Base-by-base conservation (phyloP, 2,113 vertebrate genomes). In the Mormyrus iriodes region DNA sequence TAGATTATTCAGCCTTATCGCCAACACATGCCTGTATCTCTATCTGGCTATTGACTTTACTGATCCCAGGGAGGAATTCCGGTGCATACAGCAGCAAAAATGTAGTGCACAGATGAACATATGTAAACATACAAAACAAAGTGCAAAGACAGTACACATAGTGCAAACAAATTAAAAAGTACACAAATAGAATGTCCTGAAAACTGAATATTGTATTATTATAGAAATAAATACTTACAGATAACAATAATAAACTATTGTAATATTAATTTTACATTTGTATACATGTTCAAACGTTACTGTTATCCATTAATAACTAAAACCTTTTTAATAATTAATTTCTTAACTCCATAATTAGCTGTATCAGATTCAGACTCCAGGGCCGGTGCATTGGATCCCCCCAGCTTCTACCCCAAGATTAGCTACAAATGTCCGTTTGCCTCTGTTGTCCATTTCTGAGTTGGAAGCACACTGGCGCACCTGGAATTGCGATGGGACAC, bases 401-500 rank as follows among this genome's bases (percentile, higher is more conserved):
- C 55, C 1, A n/a, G 61, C 65, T 73, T 35, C 65, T 84, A 31
- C 44, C 44, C 7, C 9, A 21, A 12, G 19, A 46, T 3, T 21
- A 44, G 21, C 19, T 31, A 73, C 3, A 35, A 61, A n/a, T 7
- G 55, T n/a, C 53, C 21, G 53, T 55, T 55, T 21, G 53, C 53
- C 19, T 55, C 53, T 21, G 19, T 24, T 52, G 21, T 19, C 51
- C 4, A 31, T n/a, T 8, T 17, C 35, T 24, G 27, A 42, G 73
- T 24, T 15, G 27, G 31, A 86, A 7, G 90, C 9, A 5, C 19
- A 35, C 0, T 17, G 31, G 1, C 88, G 7, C 44, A 99, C 98
- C 98, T 97, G 89, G 98, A 99, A 92, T 97, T 99, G 61, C 97
- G 95, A 91, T 99, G 98, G 19, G 98, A 99, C 90, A 99, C 97